Percentiles rank a stretch among this genome's conserved stretches.
These are phyloP conservation scores for Dolichopus griseipennis DNA, from an alignment of 2,888 invertebrate species.

Conservation along the genomic window DNA sequence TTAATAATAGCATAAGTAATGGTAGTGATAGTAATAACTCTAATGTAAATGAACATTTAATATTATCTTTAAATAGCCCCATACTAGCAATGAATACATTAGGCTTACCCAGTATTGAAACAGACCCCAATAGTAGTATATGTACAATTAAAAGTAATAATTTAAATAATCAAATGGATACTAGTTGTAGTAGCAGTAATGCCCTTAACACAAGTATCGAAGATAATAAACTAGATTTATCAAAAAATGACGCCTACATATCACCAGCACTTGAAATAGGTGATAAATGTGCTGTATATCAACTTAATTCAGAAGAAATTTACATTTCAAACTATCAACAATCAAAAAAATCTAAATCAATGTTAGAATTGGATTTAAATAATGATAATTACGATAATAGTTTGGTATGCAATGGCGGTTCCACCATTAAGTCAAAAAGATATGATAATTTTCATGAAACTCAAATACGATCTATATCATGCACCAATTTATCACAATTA, in stretches of 20 bases:
- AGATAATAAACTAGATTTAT: conserved; percentile 28
- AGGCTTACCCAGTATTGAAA: conserved; percentile 29
- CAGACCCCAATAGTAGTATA: conserved; percentile 11
- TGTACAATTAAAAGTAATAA: background rate
- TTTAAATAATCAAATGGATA: background rate
- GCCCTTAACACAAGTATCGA: conserved; percentile 22
- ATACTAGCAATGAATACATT: conserved; percentile 36
- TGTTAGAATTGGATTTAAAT: conserved; percentile 20
- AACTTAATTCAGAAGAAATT: conserved; percentile 18
- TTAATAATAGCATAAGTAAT: conserved; percentile 1
- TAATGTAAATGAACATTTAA: conserved; percentile 13
- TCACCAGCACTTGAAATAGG: conserved; percentile 40
- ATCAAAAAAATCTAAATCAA: conserved; percentile 26
- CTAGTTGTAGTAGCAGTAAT: conserved; percentile 15
- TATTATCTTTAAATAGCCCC: conserved; percentile 21
- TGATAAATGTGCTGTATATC: conserved; percentile 29
- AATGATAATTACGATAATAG: background rate
- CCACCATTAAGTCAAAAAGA: conserved; percentile 15
- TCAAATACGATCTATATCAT: conserved; percentile 29
- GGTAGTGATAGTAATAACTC: conserved; percentile 8
- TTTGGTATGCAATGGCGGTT: background rate
- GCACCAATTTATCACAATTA: conserved; percentile 23
- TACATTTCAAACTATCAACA: conserved; percentile 18
- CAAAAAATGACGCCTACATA: conserved; percentile 37
- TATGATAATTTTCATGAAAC: conserved; percentile 23